phyloP scores from a whole-genome alignment of 23 tunicate species.

The Halocynthia aurantium region DNA sequence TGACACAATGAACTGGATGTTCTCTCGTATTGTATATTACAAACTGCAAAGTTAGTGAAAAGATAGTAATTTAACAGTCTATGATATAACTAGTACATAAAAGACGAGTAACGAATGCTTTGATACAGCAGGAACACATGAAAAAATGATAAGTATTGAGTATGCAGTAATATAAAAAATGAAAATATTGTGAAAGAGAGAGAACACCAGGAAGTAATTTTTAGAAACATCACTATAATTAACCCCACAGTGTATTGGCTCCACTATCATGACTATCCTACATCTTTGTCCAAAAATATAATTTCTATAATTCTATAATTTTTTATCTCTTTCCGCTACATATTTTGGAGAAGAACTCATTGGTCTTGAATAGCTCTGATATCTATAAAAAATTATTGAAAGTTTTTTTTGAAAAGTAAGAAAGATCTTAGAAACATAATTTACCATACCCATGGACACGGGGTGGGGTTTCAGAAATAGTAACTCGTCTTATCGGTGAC shows the following conservation, averaged over 20 bases:
- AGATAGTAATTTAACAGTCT: no score
- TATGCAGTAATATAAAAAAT: no score
- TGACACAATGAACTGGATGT: no score
- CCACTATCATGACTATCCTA: neutral
- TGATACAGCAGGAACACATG: no score
- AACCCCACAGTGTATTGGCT: neutral
- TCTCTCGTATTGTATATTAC: no score
- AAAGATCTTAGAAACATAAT: neutral
- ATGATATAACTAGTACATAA: no score
- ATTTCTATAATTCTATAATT: neutral
- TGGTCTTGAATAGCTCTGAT: slow-evolving; percentile 35
- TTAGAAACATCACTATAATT: slow-evolving; percentile 1
- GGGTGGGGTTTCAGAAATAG: slow-evolving; percentile 55
- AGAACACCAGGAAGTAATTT: no score
- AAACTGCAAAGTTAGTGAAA: no score
- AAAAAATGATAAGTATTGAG: no score
- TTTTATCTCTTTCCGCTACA: slow-evolving; percentile 44
- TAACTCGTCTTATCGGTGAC: slow-evolving; percentile 69
- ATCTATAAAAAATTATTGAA: slow-evolving; percentile 4
- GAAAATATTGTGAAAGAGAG: no score
- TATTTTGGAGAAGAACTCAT: slow-evolving; percentile 56
- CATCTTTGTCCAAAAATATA: neutral
- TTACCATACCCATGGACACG: slow-evolving; percentile 44
- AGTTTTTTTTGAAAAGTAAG: no score
- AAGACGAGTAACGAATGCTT: no score